Percentiles rank a stretch among this genome's conserved stretches.
Conservation (phyloP, 2,797 vertebrate genomes). For the Macropus fuliginosus region DNA sequence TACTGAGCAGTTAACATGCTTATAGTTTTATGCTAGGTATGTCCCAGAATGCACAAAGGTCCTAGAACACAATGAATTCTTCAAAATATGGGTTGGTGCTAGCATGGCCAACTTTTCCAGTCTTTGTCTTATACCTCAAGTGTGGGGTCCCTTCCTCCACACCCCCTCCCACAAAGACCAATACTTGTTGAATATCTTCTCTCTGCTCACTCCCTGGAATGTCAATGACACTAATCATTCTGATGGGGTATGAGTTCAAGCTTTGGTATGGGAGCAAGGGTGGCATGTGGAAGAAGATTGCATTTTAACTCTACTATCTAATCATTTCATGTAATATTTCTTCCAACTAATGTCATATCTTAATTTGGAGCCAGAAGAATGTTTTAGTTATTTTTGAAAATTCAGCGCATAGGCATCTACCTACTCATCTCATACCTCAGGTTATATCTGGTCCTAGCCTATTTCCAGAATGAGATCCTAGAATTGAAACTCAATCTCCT, state of each 20-base stretch:
- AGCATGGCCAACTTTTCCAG: not conserved
- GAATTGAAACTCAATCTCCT: not conserved
- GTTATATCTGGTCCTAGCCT: not conserved
- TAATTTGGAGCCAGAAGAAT: not conserved
- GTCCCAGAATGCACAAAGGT: not conserved
- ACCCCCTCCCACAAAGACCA: not conserved
- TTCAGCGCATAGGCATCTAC: not conserved
- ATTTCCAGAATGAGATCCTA: not conserved
- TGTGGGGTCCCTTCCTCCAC: not conserved
- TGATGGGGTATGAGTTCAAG: not conserved
- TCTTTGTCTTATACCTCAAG: not conserved
- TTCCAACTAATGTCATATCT: not conserved
- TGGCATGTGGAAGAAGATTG: not conserved
- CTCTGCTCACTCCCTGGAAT: not conserved
- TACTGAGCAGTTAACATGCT: not conserved
- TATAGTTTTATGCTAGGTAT: not conserved
- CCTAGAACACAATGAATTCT: not conserved
- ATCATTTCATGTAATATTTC: not conserved
- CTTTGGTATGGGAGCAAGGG: not conserved
- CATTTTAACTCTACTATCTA: not conserved
- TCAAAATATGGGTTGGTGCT: not conserved
- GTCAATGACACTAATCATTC: not conserved
- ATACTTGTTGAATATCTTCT: not conserved
- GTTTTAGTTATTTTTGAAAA: not conserved
- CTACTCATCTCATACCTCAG: not conserved